phyloP scores from a whole-genome alignment of 1,140 invertebrate genomes.

The Pomacea maculata region DNA sequence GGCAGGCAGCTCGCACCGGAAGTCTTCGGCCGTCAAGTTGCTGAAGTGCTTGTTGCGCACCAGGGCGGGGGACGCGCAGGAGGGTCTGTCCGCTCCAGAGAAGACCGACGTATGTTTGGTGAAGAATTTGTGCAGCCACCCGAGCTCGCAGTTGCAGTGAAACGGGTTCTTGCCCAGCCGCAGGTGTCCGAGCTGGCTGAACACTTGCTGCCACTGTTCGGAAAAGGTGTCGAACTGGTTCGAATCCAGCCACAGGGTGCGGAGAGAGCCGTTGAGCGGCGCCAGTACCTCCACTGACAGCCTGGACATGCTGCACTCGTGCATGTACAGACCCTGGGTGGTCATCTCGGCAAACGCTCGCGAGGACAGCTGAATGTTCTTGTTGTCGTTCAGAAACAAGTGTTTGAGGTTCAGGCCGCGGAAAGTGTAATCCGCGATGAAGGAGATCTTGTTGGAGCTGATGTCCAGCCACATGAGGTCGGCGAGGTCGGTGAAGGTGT shows the following conservation, averaged over 20 bases:
- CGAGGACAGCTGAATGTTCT: slow-evolving; percentile 51
- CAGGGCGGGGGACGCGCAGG: slow-evolving; percentile 50
- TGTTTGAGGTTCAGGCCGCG: slow-evolving; percentile 59
- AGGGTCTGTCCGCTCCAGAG: slow-evolving; percentile 46
- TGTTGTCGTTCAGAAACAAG: slow-evolving; percentile 62
- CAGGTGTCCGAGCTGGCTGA: slow-evolving; percentile 56
- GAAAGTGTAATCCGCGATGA: slow-evolving; percentile 59
- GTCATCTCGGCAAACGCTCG: slow-evolving; percentile 58
- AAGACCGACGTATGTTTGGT: slow-evolving; percentile 42
- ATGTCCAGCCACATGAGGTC: slow-evolving; percentile 62
- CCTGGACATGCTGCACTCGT: slow-evolving; percentile 56
- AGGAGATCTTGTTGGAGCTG: slow-evolving; percentile 60
- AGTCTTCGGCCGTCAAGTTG: slow-evolving; percentile 50
- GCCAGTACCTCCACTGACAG: slow-evolving; percentile 52
- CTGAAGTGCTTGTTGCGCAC: slow-evolving; percentile 50
- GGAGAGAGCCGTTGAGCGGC: slow-evolving; percentile 58
- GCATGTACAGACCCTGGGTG: slow-evolving; percentile 60
- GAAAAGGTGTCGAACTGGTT: slow-evolving; percentile 58
- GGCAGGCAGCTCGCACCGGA: slow-evolving; percentile 61
- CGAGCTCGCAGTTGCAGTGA: slow-evolving; percentile 62
- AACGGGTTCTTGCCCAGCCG: slow-evolving; percentile 60
- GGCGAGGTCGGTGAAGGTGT: slow-evolving; percentile 57
- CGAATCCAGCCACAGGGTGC: slow-evolving; percentile 59
- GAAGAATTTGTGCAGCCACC: slow-evolving; percentile 60
- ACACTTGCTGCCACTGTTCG: slow-evolving; percentile 49